phyloP scores from a whole-genome alignment of 2,888 invertebrate species.

The Agrotis exclamationis region DNA sequence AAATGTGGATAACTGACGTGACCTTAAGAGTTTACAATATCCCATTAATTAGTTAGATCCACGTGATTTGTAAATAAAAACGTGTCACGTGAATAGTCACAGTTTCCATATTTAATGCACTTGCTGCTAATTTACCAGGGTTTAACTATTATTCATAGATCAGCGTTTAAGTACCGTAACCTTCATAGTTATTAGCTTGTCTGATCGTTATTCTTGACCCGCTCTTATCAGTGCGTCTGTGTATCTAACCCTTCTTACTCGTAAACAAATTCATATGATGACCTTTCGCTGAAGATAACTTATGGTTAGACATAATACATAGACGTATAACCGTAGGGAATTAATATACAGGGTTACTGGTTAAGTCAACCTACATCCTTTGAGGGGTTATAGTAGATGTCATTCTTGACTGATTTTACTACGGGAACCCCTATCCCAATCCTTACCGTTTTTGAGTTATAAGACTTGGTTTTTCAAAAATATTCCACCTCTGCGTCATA shows the following conservation, averaged over 20 bases:
- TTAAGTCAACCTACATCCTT: too few relatives aligned
- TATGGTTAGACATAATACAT: conserved; percentile 1
- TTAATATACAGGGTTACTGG: too few relatives aligned
- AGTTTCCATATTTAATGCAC: conserved; percentile 14
- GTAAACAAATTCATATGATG: conserved; percentile 62
- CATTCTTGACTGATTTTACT: too few relatives aligned
- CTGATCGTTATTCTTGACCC: conserved; percentile 58
- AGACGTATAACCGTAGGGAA: conserved; percentile 1
- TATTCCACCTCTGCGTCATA: too few relatives aligned
- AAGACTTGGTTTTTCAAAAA: too few relatives aligned
- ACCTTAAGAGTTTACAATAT: neutral
- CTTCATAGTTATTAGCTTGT: conserved; percentile 2
- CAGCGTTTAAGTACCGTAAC: conserved; percentile 32
- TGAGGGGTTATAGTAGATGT: too few relatives aligned
- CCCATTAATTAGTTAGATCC: neutral
- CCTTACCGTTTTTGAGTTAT: too few relatives aligned
- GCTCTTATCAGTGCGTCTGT: conserved; percentile 53
- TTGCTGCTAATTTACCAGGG: neutral
- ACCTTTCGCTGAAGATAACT: conserved; percentile 41
- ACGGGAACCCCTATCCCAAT: too few relatives aligned
- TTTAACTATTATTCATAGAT: conserved; percentile 6
- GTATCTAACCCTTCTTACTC: conserved; percentile 35
- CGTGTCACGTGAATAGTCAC: conserved; percentile 5
- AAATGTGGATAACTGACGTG: neutral
- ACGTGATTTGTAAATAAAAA: conserved; percentile 5